Evolutionary conservation across 2,888 invertebrate genomes (phyloP).

Genomic region (Rhingia campestris): DNA sequence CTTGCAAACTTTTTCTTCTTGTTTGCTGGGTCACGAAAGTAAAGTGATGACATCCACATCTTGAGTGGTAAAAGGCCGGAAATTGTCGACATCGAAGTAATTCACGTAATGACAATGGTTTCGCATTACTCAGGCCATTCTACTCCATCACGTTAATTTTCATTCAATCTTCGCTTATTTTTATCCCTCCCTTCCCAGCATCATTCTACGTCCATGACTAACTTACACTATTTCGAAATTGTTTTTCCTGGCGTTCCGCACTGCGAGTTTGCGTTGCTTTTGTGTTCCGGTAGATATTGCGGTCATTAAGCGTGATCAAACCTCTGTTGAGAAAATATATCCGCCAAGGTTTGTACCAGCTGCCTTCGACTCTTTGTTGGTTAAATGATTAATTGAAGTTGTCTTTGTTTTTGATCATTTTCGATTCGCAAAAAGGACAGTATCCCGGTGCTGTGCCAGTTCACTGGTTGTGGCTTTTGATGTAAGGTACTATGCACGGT

Average conservation of each 20-base stretch:
- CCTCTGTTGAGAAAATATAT: background rate
- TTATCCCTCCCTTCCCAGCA: background rate
- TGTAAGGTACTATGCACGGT: slow-evolving; percentile 31
- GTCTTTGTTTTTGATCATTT: slow-evolving; percentile 59
- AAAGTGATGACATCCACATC: background rate
- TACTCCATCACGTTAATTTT: slow-evolving; percentile 57
- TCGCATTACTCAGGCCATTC: slow-evolving; percentile 60
- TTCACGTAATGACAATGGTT: slow-evolving; percentile 59
- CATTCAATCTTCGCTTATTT: slow-evolving; percentile 24
- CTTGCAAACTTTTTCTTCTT: background rate
- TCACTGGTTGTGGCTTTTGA: slow-evolving; percentile 38
- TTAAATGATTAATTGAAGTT: slow-evolving; percentile 69
- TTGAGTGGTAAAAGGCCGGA: background rate
- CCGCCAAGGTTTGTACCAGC: slow-evolving; percentile 27
- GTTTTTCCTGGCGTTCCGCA: slow-evolving; percentile 21
- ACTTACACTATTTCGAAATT: background rate
- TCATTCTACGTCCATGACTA: background rate
- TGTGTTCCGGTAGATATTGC: slow-evolving; percentile 48
- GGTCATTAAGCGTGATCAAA: slow-evolving; percentile 56
- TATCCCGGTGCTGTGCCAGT: slow-evolving; percentile 40
- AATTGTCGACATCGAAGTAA: slow-evolving; percentile 48
- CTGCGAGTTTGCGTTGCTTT: slow-evolving; percentile 45
- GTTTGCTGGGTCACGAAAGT: background rate
- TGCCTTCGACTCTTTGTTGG: background rate
- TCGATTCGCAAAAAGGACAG: slow-evolving; percentile 39